Evolutionary conservation across 2,797 vertebrate genomes (phyloP), one percentile per base, ranked within the genome.

Genomic region (Sebastes itinus): DNA sequence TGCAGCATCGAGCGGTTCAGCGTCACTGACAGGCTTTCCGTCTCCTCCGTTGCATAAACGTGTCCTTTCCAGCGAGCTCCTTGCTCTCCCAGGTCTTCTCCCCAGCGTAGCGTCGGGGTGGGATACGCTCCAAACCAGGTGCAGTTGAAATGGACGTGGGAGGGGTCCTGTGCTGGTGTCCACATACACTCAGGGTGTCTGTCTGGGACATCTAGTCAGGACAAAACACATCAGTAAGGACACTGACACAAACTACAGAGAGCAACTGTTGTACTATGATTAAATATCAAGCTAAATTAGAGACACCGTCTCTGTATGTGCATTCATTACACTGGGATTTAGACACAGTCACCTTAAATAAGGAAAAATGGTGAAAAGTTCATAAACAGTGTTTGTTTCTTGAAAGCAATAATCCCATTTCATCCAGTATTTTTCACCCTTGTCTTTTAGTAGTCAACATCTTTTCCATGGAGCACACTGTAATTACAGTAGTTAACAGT

Each of bases 71-170:
- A 7, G 3, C 1, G 5, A 9, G 33, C 68, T n/a, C 6, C 54
- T 7, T 9, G 30, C 4, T 46, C 58, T 0, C 3, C 64, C 25
- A 12, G 22, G 42, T 33, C 77, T 67, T 95, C 93, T 13, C 60
- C 92, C 97, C 97, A 98, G 80, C 87, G 87, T 59, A 99, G 94
- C 4, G 56, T 89, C 2, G 98, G 97, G 27, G 86, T 46, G 18
- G 98, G 98, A 79, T 97, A 96, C 0, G 95, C 96, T 6, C 96
- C 96, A 0, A 87, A 78, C 98, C 98, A 99, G 81, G 35, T 92
- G 93, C 98, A 99, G 81, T 20, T 92, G 81, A 99, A 96, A 63
- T 92, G 82, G 68, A 97, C 72, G 8, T 77, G 60, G 28, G 92
- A 82, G 0, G 78, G 65, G 0, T 90, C 86, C 0, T 67, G 75